Conservation (phyloP, 2,797 vertebrate genomes). For the Lophius americanus region DNA sequence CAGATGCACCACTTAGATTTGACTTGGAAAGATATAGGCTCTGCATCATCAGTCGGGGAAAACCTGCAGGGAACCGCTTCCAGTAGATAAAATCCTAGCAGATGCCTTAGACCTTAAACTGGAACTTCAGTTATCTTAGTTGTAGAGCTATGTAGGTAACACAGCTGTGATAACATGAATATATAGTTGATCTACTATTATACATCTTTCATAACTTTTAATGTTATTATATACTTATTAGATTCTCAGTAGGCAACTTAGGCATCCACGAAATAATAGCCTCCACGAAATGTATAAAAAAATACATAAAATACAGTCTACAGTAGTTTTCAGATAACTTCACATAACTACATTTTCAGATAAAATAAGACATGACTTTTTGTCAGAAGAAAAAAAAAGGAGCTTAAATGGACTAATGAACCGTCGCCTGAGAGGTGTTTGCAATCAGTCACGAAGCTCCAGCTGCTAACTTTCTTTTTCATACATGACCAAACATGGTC, state of each 20-base stretch:
- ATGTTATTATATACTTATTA: neutral
- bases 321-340: neutral
- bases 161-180: neutral
- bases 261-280: neutral
- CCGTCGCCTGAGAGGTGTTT: constrained; percentile 63
- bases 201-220: neutral
- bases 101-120: neutral
- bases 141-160: neutral
- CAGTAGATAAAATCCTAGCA: constrained; percentile 1
- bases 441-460: constrained; percentile 73
- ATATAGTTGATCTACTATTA: neutral
- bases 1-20: constrained; percentile 48
- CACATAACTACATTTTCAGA: constrained; percentile 11
- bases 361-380: constrained; percentile 18
- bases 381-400: constrained; percentile 51
- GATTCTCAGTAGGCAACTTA: no score
- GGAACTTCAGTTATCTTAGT: neutral
- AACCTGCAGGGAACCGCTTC: constrained; percentile 29
- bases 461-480: constrained; percentile 59
- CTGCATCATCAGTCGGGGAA: constrained; percentile 39
- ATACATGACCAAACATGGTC: constrained; percentile 84
- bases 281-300: constrained; percentile 5
- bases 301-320: neutral
- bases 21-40: constrained; percentile 29
- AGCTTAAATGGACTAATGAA: constrained; percentile 61